Evolutionary conservation across 2,888 invertebrate species (phyloP), one percentile per base, ranked within the genome.

Genomic region (Microdon myrmicae): DNA sequence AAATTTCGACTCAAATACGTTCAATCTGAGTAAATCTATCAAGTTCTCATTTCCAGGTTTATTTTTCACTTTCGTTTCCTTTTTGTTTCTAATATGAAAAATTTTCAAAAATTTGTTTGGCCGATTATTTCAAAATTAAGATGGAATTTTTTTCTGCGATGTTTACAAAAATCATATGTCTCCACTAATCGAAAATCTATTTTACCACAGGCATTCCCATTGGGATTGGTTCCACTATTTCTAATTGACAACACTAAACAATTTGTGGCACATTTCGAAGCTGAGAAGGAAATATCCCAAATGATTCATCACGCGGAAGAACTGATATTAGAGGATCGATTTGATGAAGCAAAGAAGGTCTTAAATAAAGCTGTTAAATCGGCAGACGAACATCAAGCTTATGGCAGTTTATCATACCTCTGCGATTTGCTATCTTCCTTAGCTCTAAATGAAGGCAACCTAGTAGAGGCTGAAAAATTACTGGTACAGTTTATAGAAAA

Each of bases 371-470:
- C 81, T 2, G 69, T 81, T 35, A 76, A 78, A 48, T 70, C 81
- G 3, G 78, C 79, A 19, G 78, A 80, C 37, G 77, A 80, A 12
- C 75, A 77, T 31, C 73, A 76, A 38, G 71, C 79, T 0, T 77
- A 66, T 35, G 59, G 61, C 3, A 69, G 56, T 29, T 22, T 70
- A 3, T 41, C 68, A 3, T 55, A 53, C 8, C 76, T 81, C 56
- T 81, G 81, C 67, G 81, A 82, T 68, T 74, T 81, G 45, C 68
- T 82, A 14, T 77, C 80, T 2, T 77, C 79, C 1, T 78, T 82
- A 3, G 76, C 80, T 2, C 73, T 81, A 35, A 75, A 74, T 13
- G 72, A 78, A 64, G 81, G 81, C 1, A 74, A 80, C 25, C 69
- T 79, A 7, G 68, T 70, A 4, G 78, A 78, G 70, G 80, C 81